Evolutionary conservation across 2,797 vertebrate species (phyloP), one percentile per base, ranked within the genome.

Genomic region (Arnoldichthys spilopterus): DNA sequence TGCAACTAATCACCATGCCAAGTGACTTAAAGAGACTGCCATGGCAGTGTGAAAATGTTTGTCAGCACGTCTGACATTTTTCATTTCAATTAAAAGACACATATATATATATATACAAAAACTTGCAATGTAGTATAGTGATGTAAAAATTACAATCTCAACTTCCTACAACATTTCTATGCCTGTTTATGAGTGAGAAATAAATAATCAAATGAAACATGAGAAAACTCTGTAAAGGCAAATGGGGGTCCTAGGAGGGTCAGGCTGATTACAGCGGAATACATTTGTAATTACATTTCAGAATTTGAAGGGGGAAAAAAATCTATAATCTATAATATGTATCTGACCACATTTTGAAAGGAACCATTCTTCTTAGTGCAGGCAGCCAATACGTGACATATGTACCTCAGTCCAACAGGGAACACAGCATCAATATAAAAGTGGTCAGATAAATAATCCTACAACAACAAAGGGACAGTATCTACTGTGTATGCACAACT

Each of bases 401-500:
- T 11, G 11, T 2, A 16, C 24, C 56, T 58, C 24, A 45, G 56
- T 47, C 6, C 11, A 16, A n/a, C 26, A 28, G n/a, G 15, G 58
- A 30, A 32, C 13, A 13, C 9, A 58, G 26, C 22, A 47, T 32
- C 34, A 22, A 68, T 26, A 76, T 43, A 24, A 28, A 40, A 49
- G n/a, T 24, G 12, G 26, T 24, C 32, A 49, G 45, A 9, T 18
- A 43, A 18, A 54, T 13, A 54, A n/a, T 3, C 32, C 12, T n/a
- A 32, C 32, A 24, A 34, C 59, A 69, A 69, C 56, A 76, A 69
- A 73, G 18, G 3, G 22, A 58, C 15, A 28, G 51, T 40, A 58
- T 74, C 20, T 74, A 49, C 70, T 40, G 73, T 51, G 56, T 24
- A 22, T 66, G 68, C 49, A 24, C 24, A 8, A 58, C 16, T 61